Conservation (phyloP, 2,888 invertebrate genomes). For the Toxonevra muliebris region DNA sequence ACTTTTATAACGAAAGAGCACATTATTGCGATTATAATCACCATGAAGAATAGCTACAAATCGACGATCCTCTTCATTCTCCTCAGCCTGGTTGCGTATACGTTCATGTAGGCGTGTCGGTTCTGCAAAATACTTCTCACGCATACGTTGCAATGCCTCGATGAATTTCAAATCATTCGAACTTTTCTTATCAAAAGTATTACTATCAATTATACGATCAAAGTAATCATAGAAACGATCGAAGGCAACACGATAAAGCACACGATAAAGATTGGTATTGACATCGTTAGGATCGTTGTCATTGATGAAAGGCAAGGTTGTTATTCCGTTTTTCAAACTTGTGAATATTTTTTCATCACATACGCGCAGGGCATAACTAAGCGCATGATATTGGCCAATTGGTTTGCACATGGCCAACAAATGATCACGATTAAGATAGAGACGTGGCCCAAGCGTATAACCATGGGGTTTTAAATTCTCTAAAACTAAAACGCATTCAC, state of each 20-base stretch:
- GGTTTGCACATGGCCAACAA: slow-evolving; percentile 52
- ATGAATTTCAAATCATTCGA: slow-evolving; percentile 42
- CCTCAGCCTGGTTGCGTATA: slow-evolving; percentile 46
- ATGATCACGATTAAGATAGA: slow-evolving; percentile 54
- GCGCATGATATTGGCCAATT: slow-evolving; percentile 58
- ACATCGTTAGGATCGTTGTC: slow-evolving; percentile 35
- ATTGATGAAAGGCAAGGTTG: slow-evolving; percentile 52
- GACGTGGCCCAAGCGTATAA: slow-evolving; percentile 56
- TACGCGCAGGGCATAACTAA: slow-evolving; percentile 54
- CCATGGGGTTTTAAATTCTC: slow-evolving; percentile 56
- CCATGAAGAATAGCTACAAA: slow-evolving; percentile 61
- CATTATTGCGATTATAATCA: slow-evolving; percentile 64
- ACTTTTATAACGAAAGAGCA: slow-evolving; percentile 55
- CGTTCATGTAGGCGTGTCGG: slow-evolving; percentile 55
- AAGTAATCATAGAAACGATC: slow-evolving; percentile 58
- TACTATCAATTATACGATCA: slow-evolving; percentile 45
- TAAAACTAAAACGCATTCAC: slow-evolving; percentile 58
- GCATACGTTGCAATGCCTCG: slow-evolving; percentile 44
- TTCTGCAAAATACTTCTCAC: slow-evolving; percentile 49
- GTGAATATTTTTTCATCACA: slow-evolving; percentile 49
- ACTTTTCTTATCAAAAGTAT: slow-evolving; percentile 35
- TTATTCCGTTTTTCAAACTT: slow-evolving; percentile 48
- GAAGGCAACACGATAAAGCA: slow-evolving; percentile 55
- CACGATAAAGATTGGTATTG: slow-evolving; percentile 49
- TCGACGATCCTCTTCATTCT: slow-evolving; percentile 44